Base-by-base conservation (phyloP, 2,888 invertebrate genomes). In the Cryptus viduatorius region DNA sequence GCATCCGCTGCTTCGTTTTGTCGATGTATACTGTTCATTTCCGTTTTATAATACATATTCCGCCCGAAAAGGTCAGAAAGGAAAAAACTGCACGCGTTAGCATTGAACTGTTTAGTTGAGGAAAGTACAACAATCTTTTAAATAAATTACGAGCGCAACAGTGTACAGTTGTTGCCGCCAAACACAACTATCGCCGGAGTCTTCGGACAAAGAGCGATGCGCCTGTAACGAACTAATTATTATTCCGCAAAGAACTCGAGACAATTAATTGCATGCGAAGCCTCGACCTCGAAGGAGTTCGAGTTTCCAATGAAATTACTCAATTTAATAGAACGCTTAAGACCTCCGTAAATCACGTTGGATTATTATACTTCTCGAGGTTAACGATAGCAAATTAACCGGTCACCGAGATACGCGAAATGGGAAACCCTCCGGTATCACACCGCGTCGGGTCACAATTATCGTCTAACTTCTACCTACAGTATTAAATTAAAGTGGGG, bases 41-140 rank as follows among this genome's bases (percentile, higher is more conserved):
- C 53, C 24, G 24, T 42, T 71, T 10, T 50, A 75, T 44, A 29
- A 16, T 48, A 48, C 37, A 16, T 71, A 14, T 71, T 71, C 19
- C 14, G 3, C 8, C 53, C 37, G 53, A 42, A n/a, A 79, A 79
- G 79, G 53, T 79, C 65, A 65, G 12, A 72, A 44, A 72, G 3
- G 19, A 24, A 12, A 24, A 16, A 56, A 19, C 56, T 37, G 24
- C 24, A 12, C 56, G 24, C 24, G 10, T 10, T 12, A 12, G 24
- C 8, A 3, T 24, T 56, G 56, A 56, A 10, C 56, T 19, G 19
- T 56, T 56, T 3, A 56, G 19, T 12, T 0, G 24, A 56, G 19
- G 19, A 1, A 24, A 56, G 12, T 56, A 56, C 24, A 24, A 14
- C 8, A 8, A 16, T 24, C 24, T 53, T 53, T 56, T 53, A 37